Percentiles rank a stretch among this genome's conserved stretches.
Conservation (phyloP, 2,888 invertebrate genomes). For the Toxonevra muliebris region DNA sequence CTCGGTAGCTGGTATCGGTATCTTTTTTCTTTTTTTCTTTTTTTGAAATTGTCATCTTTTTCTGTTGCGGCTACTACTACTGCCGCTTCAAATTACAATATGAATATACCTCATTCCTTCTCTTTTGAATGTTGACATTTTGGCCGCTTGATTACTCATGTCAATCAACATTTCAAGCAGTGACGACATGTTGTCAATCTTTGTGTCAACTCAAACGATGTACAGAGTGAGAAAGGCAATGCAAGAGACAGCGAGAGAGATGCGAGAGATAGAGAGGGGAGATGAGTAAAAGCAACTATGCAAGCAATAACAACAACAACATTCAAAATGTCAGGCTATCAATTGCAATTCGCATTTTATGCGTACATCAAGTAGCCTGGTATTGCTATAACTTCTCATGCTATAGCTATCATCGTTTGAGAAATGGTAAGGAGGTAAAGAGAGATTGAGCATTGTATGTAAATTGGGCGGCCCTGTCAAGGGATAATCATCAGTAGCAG, state of each 20-base stretch:
- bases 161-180: slow-evolving; percentile 62
- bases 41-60: background rate
- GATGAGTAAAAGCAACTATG: background rate
- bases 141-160: slow-evolving; percentile 64
- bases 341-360: slow-evolving; percentile 45
- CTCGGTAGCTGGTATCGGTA: background rate
- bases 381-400: slow-evolving; percentile 22
- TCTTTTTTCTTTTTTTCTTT: slow-evolving; percentile 9
- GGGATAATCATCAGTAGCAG: slow-evolving; percentile 41
- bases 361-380: slow-evolving; percentile 27
- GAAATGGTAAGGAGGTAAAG: too few species aligned
- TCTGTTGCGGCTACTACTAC: too few species aligned
- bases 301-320: slow-evolving; percentile 22
- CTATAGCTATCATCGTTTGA: slow-evolving; percentile 51
- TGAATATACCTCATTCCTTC: too few species aligned
- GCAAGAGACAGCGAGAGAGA: too few species aligned
- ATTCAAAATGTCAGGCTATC: slow-evolving; percentile 52
- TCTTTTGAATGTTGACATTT: slow-evolving; percentile 53
- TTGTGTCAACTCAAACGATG: slow-evolving; percentile 51
- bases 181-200: slow-evolving; percentile 64
- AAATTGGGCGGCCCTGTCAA: slow-evolving; percentile 62
- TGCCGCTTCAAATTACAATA: background rate
- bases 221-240: background rate
- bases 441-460: slow-evolving; percentile 58
- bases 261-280: too few species aligned